These are phyloP conservation scores for Pristionchus maxplancki DNA, from an alignment of 2,888 invertebrate genomes.

Conservation along the genomic window DNA sequence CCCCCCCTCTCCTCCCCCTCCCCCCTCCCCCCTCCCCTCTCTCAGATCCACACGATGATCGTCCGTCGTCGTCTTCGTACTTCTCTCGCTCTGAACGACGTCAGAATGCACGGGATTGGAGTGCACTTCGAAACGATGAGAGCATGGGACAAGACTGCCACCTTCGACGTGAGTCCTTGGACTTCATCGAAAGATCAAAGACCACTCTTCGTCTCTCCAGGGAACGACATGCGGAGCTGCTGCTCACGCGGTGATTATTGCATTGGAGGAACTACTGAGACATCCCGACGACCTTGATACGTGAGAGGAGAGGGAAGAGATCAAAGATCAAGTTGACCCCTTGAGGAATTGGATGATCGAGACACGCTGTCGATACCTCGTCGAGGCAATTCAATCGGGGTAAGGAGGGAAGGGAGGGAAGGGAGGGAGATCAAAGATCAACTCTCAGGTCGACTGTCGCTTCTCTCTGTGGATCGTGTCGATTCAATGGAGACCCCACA, in stretches of 20 bases:
- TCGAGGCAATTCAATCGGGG: background rate
- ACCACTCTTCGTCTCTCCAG: background rate
- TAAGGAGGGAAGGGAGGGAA: background rate
- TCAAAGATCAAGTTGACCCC: background rate
- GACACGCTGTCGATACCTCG: background rate
- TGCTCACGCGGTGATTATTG: background rate
- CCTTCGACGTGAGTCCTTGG: background rate
- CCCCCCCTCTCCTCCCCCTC: background rate
- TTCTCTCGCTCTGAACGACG: background rate
- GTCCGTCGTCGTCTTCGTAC: background rate
- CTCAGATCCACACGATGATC: background rate
- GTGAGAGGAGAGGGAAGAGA: background rate
- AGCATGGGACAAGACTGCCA: background rate
- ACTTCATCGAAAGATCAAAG: background rate
- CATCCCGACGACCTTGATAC: conserved; percentile 28
- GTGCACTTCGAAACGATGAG: background rate
- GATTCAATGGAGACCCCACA: background rate
- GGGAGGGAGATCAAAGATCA: conserved; percentile 16
- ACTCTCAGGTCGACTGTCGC: background rate
- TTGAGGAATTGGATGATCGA: conserved; percentile 2
- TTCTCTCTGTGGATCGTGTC: background rate
- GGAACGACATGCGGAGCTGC: conserved; percentile 10
- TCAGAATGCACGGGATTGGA: conserved; percentile 21
- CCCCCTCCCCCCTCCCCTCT: background rate
- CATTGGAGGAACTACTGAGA: conserved; percentile 14